Evolutionary conservation across 53 echinoderm and acorn worm species (phyloP).

Genomic region (Patiria pectinifera): DNA sequence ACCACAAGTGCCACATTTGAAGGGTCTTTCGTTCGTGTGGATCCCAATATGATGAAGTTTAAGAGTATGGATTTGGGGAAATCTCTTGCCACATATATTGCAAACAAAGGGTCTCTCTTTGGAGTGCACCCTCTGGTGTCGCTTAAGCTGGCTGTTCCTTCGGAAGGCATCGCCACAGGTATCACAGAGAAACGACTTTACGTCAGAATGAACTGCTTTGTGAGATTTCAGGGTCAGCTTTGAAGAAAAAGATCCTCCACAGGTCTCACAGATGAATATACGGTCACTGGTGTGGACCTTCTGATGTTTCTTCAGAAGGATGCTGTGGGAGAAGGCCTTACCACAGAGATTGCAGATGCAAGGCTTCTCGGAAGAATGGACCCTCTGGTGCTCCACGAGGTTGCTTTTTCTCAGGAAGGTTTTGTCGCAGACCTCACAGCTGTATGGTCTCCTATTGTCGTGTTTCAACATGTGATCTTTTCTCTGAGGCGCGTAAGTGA

Average conservation of each 20-base stretch:
- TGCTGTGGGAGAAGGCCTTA: neutral
- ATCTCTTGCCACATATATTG: constrained; percentile 23
- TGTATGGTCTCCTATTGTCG: neutral
- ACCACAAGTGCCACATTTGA: constrained; percentile 23
- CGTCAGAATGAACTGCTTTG: neutral
- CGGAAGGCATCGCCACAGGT: constrained; percentile 7
- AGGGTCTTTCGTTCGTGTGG: neutral
- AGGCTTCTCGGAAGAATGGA: neutral
- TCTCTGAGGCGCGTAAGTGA: neutral
- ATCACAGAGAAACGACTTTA: neutral
- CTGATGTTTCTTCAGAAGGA: neutral
- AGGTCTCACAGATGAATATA: neutral
- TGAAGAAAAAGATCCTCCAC: neutral
- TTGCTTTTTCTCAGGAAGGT: neutral
- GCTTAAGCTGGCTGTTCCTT: neutral
- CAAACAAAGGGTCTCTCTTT: constrained; percentile 22
- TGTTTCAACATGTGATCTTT: neutral
- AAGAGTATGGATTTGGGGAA: neutral
- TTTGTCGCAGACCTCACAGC: constrained; percentile 11
- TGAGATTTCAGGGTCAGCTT: neutral
- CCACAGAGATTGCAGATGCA: neutral
- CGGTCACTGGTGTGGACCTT: neutral
- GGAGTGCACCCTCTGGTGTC: constrained; percentile 5
- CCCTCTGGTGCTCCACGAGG: neutral
- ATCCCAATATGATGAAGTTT: neutral